Evolutionary conservation across 92 coral and sea anemone genomes (phyloP), one percentile per base, ranked within the genome.

Genomic region (Phymanthus crucifer): DNA sequence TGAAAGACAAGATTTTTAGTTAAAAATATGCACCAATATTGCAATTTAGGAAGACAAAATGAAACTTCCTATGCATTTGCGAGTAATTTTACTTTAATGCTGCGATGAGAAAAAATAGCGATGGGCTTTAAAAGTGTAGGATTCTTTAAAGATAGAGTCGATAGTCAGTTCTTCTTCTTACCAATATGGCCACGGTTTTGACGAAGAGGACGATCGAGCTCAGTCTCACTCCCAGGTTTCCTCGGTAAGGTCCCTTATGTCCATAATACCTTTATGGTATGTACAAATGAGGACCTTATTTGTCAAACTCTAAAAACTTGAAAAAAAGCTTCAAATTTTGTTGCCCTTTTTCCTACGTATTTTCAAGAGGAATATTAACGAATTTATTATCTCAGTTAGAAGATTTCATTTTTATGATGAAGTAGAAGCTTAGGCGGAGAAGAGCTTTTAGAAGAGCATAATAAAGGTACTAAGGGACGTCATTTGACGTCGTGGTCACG

Each of bases 181-280:
- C 97, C 97, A 92, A 90, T 92, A 92, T 92, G 97, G 97, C 97
- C 97, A 87, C 97, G 90, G 87, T 81, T 43, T 43, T 77, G 90
- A 84, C 86, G 87, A 92, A 90, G 92, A 90, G 97, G 69, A 85
- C 37, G 80, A 79, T 82, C 17, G 23, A 45, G 27, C 33, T 9
- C 17, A 45, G 40, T 19, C 81, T 82, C 83, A 67, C 71, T 21
- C 21, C 78, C 89, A 79, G 78, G 43, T 38, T 21, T 26, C 34
- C 84, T 78, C 78, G 40, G 72, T 24, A 31, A 32, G 84, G 75
- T 5, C 45, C 87, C 6, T 70, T 47, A 67, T 58, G 38, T 11
- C 12, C 29, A 1, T 14, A 43, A 52, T 18, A 47, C 64, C 24
- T 70, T 64, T 27, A 40, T 27, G 11, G 21, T 16, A 18, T 18